phyloP scores from a whole-genome alignment of 2,113 vertebrate genomes.

The Aptenodytes patagonicus region DNA sequence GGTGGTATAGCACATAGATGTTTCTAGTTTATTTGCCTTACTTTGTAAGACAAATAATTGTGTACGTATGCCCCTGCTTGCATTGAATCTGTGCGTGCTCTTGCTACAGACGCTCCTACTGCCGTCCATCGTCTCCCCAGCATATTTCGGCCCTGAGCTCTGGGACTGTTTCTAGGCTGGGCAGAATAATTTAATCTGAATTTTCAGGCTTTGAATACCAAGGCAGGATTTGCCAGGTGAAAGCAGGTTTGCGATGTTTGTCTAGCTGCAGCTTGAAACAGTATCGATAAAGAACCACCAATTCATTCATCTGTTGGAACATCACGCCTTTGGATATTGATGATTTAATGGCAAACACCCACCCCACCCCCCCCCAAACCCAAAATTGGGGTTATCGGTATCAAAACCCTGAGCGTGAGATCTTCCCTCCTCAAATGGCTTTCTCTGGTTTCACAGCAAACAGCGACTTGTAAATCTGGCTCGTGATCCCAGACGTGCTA shows the following conservation, averaged over 20 bases:
- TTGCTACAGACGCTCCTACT: neutral
- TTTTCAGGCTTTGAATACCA: neutral
- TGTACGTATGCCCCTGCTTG: fast-evolving
- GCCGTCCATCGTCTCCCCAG: fast-evolving
- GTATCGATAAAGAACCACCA: fast-evolving
- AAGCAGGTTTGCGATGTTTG: neutral
- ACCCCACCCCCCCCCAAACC: neutral
- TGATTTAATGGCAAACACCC: neutral
- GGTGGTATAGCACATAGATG: too few relatives aligned
- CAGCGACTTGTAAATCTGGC: neutral
- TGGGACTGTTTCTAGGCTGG: neutral
- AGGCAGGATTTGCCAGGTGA: neutral
- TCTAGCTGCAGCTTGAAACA: neutral
- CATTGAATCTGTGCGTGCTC: fast-evolving
- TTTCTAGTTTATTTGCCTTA: neutral
- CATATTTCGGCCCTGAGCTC: neutral
- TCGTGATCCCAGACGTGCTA: neutral
- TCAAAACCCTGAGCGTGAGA: neutral
- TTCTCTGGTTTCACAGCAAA: neutral
- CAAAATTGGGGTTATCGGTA: neutral
- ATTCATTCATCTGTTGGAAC: neutral
- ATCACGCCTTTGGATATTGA: neutral
- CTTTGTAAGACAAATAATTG: neutral
- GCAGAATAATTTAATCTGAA: neutral
- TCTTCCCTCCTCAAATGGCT: neutral